Evolutionary conservation across 2,113 vertebrate genomes (phyloP).

Genomic region (Mormyrus lacerda): DNA sequence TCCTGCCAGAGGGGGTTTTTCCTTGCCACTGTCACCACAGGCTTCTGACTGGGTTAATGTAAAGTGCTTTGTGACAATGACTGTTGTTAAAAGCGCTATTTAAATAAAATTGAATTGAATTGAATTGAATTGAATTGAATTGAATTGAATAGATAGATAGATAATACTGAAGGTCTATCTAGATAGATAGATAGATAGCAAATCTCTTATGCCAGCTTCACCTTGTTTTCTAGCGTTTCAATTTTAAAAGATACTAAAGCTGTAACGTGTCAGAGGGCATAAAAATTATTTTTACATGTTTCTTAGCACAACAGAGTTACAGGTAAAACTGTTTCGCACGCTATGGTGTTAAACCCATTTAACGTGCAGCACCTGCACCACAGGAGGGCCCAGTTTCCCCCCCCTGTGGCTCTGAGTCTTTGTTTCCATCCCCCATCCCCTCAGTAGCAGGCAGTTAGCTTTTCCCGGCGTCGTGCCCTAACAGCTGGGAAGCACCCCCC

Average conservation of each 20-base stretch:
- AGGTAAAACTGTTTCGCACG: background rate
- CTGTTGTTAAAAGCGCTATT: too few relatives aligned
- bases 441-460: conserved; percentile 10
- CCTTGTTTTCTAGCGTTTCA: background rate
- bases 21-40: too few relatives aligned
- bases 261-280: background rate
- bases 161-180: too few relatives aligned
- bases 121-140: too few relatives aligned
- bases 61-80: too few relatives aligned
- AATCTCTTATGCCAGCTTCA: background rate
- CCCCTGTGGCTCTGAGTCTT: background rate
- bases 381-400: background rate
- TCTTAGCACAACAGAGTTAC: background rate
- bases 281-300: background rate
- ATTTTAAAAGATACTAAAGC: background rate
- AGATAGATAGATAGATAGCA: background rate
- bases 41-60: too few relatives aligned
- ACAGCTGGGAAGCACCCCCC: background rate
- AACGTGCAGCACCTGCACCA: background rate
- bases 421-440: background rate
- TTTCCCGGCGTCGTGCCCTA: conserved; percentile 25
- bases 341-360: background rate
- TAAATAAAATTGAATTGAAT: too few relatives aligned
- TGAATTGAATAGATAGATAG: too few relatives aligned
- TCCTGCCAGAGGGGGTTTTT: too few relatives aligned